These are phyloP conservation scores for Epizoanthus ramosus DNA, from an alignment of 92 coral and sea anemone genomes.

Conservation along the genomic window DNA sequence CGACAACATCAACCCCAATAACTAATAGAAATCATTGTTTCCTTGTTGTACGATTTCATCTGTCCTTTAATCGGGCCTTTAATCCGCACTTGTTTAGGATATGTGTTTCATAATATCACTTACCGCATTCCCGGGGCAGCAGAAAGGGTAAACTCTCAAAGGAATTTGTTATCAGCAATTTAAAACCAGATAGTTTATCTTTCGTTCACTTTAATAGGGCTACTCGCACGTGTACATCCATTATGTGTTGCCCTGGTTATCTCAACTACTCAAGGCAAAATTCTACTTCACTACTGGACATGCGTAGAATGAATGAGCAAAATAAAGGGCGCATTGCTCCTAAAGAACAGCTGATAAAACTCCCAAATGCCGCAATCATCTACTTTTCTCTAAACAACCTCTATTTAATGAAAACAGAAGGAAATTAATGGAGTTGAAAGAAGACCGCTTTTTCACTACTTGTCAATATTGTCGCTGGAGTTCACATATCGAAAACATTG, in stretches of 20 bases:
- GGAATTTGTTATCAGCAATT: neutral
- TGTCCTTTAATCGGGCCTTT: neutral
- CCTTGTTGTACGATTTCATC: neutral
- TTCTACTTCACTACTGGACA: neutral
- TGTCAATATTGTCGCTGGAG: too few relatives aligned
- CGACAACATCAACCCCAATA: neutral
- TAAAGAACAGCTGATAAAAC: too few relatives aligned
- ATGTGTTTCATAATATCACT: neutral
- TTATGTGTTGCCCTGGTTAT: neutral
- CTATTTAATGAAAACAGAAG: too few relatives aligned
- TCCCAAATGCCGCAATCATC: too few relatives aligned
- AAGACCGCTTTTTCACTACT: too few relatives aligned
- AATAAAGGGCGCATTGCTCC: too few relatives aligned
- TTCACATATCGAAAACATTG: too few relatives aligned
- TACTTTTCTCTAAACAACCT: too few relatives aligned
- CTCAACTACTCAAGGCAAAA: neutral
- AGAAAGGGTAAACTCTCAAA: neutral
- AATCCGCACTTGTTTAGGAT: neutral
- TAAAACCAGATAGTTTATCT: neutral
- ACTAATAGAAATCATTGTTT: too few relatives aligned
- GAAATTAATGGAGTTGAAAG: too few relatives aligned
- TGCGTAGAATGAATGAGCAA: neutral
- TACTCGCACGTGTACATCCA: neutral
- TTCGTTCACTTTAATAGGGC: neutral
- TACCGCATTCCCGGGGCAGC: neutral